Percentiles rank a stretch among this genome's conserved stretches.
Conservation (phyloP, 2,113 vertebrate species). For the Gnathonemus longibarbis region DNA sequence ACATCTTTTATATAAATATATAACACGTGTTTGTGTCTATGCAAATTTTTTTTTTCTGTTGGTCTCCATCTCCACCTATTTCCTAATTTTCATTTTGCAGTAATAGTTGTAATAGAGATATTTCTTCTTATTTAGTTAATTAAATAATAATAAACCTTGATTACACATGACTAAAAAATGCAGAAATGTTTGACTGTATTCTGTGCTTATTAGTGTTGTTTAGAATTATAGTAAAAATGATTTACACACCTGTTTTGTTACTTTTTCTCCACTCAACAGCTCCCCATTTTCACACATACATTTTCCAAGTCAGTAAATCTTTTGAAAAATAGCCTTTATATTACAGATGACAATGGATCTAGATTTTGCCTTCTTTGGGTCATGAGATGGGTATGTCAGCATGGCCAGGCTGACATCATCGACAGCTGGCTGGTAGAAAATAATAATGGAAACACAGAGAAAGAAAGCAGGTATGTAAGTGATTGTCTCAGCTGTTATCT, state of each 20-base stretch:
- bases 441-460: neutral
- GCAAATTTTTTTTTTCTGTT: neutral
- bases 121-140: neutral
- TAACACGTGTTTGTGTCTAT: neutral
- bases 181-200: slow-evolving; percentile 36
- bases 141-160: neutral
- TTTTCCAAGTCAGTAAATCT: neutral
- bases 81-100: neutral
- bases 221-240: slow-evolving; percentile 43
- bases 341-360: neutral
- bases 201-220: neutral
- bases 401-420: neutral
- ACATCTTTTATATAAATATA: neutral
- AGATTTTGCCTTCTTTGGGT: neutral
- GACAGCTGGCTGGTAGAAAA: neutral
- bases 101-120: neutral
- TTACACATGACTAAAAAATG: slow-evolving; percentile 37
- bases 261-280: slow-evolving; percentile 48
- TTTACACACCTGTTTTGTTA: neutral
- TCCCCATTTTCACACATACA: slow-evolving; percentile 24
- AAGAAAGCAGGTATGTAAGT: neutral
- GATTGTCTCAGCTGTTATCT: neutral
- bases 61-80: neutral
- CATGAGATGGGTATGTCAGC: neutral
- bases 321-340: neutral